Conservation (phyloP, 2,113 vertebrate species). For the Solea solea region DNA sequence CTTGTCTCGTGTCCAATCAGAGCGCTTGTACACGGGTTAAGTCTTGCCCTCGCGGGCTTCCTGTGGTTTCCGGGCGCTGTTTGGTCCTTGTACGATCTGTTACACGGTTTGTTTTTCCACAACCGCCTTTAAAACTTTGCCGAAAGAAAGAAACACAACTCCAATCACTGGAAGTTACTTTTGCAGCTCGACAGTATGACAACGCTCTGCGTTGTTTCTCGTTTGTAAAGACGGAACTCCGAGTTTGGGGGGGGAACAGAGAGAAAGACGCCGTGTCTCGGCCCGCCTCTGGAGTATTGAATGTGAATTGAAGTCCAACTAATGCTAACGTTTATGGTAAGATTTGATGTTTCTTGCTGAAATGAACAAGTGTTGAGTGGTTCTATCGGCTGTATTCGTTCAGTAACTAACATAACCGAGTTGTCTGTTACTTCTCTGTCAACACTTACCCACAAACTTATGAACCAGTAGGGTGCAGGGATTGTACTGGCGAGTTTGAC, state of each 20-base stretch:
- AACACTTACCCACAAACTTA: background rate
- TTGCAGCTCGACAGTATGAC: background rate
- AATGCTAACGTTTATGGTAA: slow-evolving; percentile 29
- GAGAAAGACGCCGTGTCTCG: background rate
- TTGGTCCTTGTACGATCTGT: slow-evolving; percentile 11
- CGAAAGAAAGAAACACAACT: background rate
- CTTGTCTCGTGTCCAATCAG: slow-evolving; percentile 52
- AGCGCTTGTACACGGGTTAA: background rate
- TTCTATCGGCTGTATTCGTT: background rate
- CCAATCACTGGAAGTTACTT: background rate
- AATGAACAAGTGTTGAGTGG: background rate
- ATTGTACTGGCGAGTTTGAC: slow-evolving; percentile 5
- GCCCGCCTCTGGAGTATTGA: slow-evolving; percentile 24
- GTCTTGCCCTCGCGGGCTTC: slow-evolving; percentile 78
- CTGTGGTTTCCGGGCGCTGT: slow-evolving; percentile 62
- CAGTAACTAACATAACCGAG: background rate
- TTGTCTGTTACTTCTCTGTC: background rate
- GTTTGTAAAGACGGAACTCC: background rate
- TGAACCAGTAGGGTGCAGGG: background rate
- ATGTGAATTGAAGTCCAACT: slow-evolving; percentile 44
- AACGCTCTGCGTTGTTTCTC: background rate
- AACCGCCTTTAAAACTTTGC: background rate
- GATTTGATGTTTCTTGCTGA: background rate
- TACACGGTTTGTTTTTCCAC: slow-evolving; percentile 7
- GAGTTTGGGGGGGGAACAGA: background rate